Percentiles rank a stretch among this genome's conserved stretches.
phyloP scores from a whole-genome alignment of 2,888 invertebrate species.

The Andrena trimmerana region DNA sequence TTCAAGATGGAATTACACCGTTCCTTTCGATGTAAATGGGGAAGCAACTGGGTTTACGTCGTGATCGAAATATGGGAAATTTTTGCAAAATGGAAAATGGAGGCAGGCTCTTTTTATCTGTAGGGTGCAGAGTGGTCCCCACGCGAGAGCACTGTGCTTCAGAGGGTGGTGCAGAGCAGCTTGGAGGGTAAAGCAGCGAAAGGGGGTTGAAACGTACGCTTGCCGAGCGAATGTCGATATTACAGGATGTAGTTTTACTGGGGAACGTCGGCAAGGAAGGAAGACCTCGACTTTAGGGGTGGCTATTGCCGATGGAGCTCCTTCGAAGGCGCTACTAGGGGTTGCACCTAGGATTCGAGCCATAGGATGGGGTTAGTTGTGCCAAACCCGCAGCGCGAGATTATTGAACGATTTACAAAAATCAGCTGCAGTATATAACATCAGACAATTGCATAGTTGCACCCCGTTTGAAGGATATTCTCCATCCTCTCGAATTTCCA shows the following conservation, averaged over 20 bases:
- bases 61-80: not conserved
- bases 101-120: not conserved
- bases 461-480: not conserved
- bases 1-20: not conserved
- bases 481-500: too few species aligned
- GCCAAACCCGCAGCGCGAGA: too few species aligned
- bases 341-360: not conserved
- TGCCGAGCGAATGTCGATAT: conserved; percentile 60
- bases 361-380: conserved; percentile 64
- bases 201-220: not conserved
- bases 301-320: conserved; percentile 68
- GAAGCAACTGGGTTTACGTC: not conserved
- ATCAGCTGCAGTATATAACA: not conserved
- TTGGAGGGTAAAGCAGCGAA: conserved; percentile 66
- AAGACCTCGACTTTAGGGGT: conserved; percentile 31
- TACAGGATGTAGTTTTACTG: conserved; percentile 39
- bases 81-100: not conserved
- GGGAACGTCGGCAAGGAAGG: conserved; percentile 72
- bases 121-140: not conserved
- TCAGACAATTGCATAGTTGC: not conserved
- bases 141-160: not conserved
- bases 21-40: not conserved
- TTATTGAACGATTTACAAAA: not conserved
- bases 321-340: not conserved
- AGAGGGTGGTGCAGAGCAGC: conserved; percentile 1